Conservation (phyloP, 2,113 vertebrate genomes). For the Accipiter cooperii region DNA sequence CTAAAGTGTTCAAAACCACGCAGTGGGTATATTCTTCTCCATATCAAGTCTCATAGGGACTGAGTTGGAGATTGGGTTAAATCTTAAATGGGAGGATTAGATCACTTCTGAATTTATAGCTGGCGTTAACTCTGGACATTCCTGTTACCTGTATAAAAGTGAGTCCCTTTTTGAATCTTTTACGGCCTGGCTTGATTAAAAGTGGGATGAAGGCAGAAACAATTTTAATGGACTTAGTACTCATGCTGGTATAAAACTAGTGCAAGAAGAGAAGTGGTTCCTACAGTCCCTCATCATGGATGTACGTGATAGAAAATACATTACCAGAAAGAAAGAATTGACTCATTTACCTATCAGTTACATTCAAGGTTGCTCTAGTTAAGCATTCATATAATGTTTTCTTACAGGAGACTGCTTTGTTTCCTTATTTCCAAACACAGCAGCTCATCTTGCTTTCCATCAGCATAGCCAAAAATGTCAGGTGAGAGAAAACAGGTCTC, state of each 20-base stretch:
- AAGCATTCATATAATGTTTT: conserved; percentile 52
- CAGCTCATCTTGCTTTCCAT: conserved; percentile 45
- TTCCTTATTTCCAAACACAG: conserved; percentile 56
- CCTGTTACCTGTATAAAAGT: neutral
- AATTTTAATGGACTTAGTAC: neutral
- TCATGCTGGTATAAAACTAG: neutral
- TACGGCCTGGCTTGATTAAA: neutral
- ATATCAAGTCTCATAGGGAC: neutral
- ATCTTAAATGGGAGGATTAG: neutral
- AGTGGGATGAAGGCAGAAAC: neutral
- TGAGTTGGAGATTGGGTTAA: neutral
- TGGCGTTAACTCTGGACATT: neutral
- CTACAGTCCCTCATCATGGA: neutral
- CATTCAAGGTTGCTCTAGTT: conserved; percentile 13
- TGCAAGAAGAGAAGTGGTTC: neutral
- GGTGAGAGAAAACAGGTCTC: conserved; percentile 41
- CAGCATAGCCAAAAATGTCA: conserved; percentile 37
- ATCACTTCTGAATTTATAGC: neutral
- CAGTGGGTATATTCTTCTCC: neutral
- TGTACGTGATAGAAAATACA: neutral
- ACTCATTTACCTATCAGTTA: conserved; percentile 12
- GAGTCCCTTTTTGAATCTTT: neutral
- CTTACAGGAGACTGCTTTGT: conserved; percentile 59
- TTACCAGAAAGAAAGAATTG: neutral
- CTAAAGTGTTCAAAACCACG: neutral